Evolutionary conservation across 2,113 vertebrate genomes (phyloP).

Genomic region (Falcunculus frontatus): DNA sequence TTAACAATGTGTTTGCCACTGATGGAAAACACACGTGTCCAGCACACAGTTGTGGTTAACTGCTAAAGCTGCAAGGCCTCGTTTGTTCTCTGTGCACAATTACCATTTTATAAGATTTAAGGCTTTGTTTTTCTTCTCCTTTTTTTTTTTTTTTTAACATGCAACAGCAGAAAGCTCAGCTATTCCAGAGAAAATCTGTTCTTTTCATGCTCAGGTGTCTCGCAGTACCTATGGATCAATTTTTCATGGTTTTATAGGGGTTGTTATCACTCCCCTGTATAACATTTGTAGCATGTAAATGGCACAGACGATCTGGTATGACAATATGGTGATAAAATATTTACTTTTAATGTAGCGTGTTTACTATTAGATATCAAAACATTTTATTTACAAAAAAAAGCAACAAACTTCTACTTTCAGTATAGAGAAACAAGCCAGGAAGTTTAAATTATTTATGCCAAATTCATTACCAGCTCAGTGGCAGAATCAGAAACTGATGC

Average conservation of each 20-base stretch:
- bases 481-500: not conserved
- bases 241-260: not conserved
- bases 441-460: not conserved
- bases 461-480: not conserved
- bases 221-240: not conserved
- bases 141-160: not conserved
- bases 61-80: not conserved
- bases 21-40: not conserved
- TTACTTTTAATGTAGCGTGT: not conserved
- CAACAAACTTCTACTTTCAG: not conserved
- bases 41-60: not conserved
- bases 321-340: not conserved
- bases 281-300: not conserved
- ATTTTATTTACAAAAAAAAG: not conserved
- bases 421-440: not conserved
- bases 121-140: not conserved
- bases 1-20: not conserved
- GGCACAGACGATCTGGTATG: not conserved
- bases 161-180: not conserved
- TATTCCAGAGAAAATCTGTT: not conserved
- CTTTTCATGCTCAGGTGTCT: not conserved
- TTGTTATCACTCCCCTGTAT: not conserved
- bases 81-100: not conserved
- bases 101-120: not conserved
- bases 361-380: not conserved